Evolutionary conservation across 2,888 invertebrate species (phyloP).

Genomic region (Alloplasta piceator): DNA sequence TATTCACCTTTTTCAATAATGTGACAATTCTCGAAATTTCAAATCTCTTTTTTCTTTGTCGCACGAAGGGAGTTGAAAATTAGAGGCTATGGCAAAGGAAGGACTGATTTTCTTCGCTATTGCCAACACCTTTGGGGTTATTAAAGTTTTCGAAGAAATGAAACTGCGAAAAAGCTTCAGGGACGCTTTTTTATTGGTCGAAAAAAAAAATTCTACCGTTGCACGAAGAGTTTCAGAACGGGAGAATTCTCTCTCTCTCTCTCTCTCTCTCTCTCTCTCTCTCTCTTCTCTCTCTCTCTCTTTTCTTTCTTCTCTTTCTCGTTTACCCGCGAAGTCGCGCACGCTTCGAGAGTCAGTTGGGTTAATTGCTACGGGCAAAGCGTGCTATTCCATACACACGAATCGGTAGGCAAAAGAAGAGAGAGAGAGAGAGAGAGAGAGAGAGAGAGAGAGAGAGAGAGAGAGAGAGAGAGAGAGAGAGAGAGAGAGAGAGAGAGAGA

Average conservation of each 20-base stretch:
- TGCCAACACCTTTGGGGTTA: background rate
- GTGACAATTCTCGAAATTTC: background rate
- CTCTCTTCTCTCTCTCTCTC: slow-evolving; percentile 12
- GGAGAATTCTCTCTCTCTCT: slow-evolving; percentile 28
- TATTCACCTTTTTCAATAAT: background rate
- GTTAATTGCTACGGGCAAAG: slow-evolving; percentile 63
- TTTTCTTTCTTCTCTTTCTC: slow-evolving; percentile 15
- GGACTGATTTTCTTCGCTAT: background rate
- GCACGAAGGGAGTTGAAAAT: background rate
- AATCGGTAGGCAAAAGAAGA: background rate
- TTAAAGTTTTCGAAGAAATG: slow-evolving; percentile 4
- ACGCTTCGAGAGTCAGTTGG: slow-evolving; percentile 66
- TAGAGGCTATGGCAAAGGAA: background rate
- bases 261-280: slow-evolving; percentile 7
- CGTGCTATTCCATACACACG: slow-evolving; percentile 37
- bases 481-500: background rate
- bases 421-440: background rate
- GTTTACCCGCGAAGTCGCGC: slow-evolving; percentile 47
- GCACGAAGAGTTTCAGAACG: slow-evolving; percentile 11
- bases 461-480: background rate
- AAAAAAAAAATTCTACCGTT: slow-evolving; percentile 14
- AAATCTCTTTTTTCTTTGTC: background rate
- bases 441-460: background rate
- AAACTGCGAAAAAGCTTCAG: slow-evolving; percentile 37
- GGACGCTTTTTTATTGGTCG: background rate